Evolutionary conservation across 1,140 invertebrate genomes (phyloP).

Genomic region (Oedothorax gibbosus): DNA sequence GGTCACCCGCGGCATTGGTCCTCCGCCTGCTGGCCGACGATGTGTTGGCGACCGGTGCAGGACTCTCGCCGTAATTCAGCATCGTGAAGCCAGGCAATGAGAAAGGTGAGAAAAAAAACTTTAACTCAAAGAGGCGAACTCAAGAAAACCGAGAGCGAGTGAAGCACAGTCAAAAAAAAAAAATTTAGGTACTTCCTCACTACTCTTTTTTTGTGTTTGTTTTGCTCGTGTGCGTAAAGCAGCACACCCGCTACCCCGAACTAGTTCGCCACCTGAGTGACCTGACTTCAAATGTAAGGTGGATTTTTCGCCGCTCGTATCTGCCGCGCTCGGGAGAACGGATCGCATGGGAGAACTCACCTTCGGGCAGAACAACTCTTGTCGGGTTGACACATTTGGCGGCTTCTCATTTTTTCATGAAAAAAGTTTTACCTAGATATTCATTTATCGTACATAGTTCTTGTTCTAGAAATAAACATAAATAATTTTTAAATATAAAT

Average conservation of each 20-base stretch:
- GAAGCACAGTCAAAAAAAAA: no score
- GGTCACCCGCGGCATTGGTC: neutral
- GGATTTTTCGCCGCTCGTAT: constrained; percentile 38
- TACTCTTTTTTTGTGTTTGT: neutral
- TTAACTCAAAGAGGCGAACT: constrained; percentile 18
- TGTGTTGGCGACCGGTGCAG: constrained; percentile 8
- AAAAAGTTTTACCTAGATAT: neutral
- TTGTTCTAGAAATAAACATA: no score
- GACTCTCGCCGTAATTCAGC: constrained; percentile 52
- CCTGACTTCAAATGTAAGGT: constrained; percentile 46
- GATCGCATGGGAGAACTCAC: constrained; percentile 38
- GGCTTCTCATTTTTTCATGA: constrained; percentile 9
- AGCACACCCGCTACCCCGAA: constrained; percentile 49
- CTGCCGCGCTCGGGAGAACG: neutral
- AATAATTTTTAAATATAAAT: no score
- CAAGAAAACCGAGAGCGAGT: neutral
- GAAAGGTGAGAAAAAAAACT: neutral
- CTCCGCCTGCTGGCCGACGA: constrained; percentile 7
- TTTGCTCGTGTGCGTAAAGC: constrained; percentile 45
- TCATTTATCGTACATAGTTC: no score
- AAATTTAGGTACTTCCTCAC: no score
- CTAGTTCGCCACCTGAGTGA: constrained; percentile 58
- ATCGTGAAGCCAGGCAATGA: constrained; percentile 5
- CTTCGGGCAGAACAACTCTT: constrained; percentile 26
- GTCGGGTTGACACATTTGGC: constrained; percentile 32